phyloP scores from a whole-genome alignment of 2,888 invertebrate genomes.

The Apeira syringaria region DNA sequence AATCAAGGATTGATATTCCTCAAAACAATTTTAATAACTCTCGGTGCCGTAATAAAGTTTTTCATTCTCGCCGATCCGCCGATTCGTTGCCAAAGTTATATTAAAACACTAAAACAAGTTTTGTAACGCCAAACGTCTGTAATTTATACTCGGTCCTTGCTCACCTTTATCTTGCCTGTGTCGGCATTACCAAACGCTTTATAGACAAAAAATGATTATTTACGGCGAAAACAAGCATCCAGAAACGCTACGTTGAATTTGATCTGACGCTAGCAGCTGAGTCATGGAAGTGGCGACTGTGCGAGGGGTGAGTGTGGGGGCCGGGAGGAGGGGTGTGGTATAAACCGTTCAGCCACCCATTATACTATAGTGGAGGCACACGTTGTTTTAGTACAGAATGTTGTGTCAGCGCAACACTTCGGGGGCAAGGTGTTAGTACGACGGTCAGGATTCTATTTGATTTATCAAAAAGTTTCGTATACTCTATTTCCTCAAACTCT shows the following conservation, averaged over 20 bases:
- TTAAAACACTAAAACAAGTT: slow-evolving; percentile 53
- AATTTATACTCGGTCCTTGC: slow-evolving; percentile 45
- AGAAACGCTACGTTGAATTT: slow-evolving; percentile 71
- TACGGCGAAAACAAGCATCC: slow-evolving; percentile 68
- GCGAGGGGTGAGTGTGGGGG: slow-evolving; percentile 35
- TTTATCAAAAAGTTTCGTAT: too few relatives aligned
- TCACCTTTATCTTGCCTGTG: slow-evolving; percentile 60
- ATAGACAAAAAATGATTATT: slow-evolving; percentile 61
- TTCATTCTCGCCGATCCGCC: slow-evolving; percentile 34
- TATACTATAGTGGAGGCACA: slow-evolving; percentile 72
- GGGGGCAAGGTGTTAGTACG: slow-evolving; percentile 47
- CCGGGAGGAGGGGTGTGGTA: slow-evolving; percentile 45
- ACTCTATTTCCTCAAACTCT: too few relatives aligned
- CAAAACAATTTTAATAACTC: slow-evolving; percentile 13
- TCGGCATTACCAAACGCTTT: slow-evolving; percentile 62
- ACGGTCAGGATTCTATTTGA: too few relatives aligned
- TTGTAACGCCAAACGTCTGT: slow-evolving; percentile 34
- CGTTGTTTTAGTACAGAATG: slow-evolving; percentile 75
- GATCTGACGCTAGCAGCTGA: slow-evolving; percentile 72
- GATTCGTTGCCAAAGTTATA: slow-evolving; percentile 46
- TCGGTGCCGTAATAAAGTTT: slow-evolving; percentile 20
- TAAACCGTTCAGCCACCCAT: slow-evolving; percentile 71
- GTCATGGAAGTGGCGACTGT: slow-evolving; percentile 66
- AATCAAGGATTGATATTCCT: slow-evolving; percentile 14
- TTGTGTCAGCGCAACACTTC: slow-evolving; percentile 67